Evolutionary conservation across 2,113 vertebrate genomes (phyloP).

Genomic region (Passer montanus): DNA sequence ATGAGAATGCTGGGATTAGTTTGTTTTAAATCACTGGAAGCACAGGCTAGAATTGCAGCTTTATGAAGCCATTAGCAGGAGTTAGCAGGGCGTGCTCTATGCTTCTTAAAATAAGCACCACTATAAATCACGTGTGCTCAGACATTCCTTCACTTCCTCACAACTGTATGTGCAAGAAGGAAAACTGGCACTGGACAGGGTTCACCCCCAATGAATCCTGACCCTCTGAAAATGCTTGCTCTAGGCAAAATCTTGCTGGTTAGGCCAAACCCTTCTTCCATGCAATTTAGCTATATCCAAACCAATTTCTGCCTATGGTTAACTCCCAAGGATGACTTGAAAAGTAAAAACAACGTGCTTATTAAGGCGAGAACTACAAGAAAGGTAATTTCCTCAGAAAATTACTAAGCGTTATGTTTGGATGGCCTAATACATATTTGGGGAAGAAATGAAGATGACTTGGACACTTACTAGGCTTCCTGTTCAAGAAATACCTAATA

Average conservation of each 20-base stretch:
- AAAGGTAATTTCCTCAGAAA: neutral
- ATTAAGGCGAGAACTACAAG: neutral
- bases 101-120: neutral
- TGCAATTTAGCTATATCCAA: neutral
- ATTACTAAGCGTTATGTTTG: neutral
- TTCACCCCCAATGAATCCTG: neutral
- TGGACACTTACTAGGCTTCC: neutral
- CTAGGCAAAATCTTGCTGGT: neutral
- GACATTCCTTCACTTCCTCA: neutral
- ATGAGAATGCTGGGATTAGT: neutral
- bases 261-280: neutral
- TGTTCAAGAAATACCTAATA: constrained; percentile 40
- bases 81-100: neutral
- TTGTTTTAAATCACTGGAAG: neutral
- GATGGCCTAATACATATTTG: constrained; percentile 3
- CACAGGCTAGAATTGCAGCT: neutral
- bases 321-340: neutral
- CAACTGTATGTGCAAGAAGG: neutral
- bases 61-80: neutral
- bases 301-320: neutral
- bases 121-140: neutral
- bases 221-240: neutral
- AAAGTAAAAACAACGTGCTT: neutral
- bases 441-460: neutral
- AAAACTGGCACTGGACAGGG: neutral